Evolutionary conservation across 2,113 vertebrate genomes (phyloP), one percentile per base, ranked within the genome.

Genomic region (Ellobius talpinus): DNA sequence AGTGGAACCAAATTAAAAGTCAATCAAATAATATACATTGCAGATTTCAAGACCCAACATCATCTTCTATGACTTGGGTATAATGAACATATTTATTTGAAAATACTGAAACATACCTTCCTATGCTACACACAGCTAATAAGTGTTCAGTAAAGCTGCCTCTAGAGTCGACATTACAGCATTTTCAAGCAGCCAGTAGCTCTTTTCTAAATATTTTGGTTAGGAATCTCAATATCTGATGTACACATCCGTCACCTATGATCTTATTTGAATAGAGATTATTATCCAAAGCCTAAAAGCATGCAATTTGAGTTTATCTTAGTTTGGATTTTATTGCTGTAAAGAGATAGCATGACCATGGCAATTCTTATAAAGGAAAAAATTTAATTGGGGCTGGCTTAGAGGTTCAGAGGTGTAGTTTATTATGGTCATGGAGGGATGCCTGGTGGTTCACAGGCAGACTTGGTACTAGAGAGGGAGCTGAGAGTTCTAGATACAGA

Each of bases 191-290:
- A 86, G 10, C 33, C 85, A 77, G 1, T 24, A 45, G 0, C 31
- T 92, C n/a, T 26, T 89, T 84, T 87, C 16, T 50, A 87, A 96
- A 66, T 89, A 33, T 39, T 91, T 70, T 79, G 45, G 12, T 86
- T 70, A 85, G 9, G 39, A 61, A 70, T 82, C 17, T 89, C 39
- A 77, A 17, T 78, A 72, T 63, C 58, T 89, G 23, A 39, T 66
- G 1, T 85, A 1, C 78, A 63, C 86, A 74, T 91, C 72, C 79
- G 24, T 66, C n/a, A 79, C 10, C 13, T 50, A 9, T 88, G 13
- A 19, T 74, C 16, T 90, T 45, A 94, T 58, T 63, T 88, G 68
- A 90, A 73, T 3, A n/a, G 23, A 68, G 26, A 85, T 94, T 72
- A 65, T 79, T 77, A 0, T 39, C 16, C 68, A 66, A 61, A 72